Percentiles rank a stretch among this genome's conserved stretches.
Evolutionary conservation across 2,113 vertebrate species (phyloP).

Genomic region (Phrynosoma blainvillii): DNA sequence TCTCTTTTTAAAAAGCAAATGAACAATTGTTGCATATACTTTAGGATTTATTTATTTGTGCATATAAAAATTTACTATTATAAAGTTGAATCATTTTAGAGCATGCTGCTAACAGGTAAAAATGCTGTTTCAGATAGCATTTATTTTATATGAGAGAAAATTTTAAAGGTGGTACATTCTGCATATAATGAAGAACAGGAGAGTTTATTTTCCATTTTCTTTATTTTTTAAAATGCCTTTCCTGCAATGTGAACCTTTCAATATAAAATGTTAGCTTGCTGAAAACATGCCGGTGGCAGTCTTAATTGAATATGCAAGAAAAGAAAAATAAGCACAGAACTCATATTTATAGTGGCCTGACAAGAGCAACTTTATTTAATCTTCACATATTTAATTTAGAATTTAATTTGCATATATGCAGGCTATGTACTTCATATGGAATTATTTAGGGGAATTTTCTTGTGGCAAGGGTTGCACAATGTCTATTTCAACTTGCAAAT

Average conservation of each 20-base stretch:
- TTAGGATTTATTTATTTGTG: too few species aligned
- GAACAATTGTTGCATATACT: background rate
- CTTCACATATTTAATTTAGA: too few species aligned
- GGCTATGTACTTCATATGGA: background rate
- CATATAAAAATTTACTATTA: background rate
- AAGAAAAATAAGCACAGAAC: fast-evolving
- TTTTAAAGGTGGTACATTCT: constrained; percentile 4
- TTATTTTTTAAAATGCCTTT: background rate
- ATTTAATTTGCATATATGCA: background rate
- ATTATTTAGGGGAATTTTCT: constrained; percentile 20
- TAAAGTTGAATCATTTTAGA: background rate
- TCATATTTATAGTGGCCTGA: background rate
- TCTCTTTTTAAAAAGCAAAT: background rate
- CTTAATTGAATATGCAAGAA: background rate
- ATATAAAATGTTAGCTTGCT: background rate
- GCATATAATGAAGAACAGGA: background rate
- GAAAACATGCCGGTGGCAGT: background rate
- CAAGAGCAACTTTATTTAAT: background rate
- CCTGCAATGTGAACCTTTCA: background rate
- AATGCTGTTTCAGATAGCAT: too few species aligned
- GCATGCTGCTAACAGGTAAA: background rate
- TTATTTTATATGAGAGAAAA: too few species aligned
- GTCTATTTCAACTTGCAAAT: constrained; percentile 39
- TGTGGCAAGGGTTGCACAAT: background rate
- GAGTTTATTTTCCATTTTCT: background rate